Evolutionary conservation across 2,888 invertebrate genomes (phyloP).

Genomic region (Hedychridium roseum): DNA sequence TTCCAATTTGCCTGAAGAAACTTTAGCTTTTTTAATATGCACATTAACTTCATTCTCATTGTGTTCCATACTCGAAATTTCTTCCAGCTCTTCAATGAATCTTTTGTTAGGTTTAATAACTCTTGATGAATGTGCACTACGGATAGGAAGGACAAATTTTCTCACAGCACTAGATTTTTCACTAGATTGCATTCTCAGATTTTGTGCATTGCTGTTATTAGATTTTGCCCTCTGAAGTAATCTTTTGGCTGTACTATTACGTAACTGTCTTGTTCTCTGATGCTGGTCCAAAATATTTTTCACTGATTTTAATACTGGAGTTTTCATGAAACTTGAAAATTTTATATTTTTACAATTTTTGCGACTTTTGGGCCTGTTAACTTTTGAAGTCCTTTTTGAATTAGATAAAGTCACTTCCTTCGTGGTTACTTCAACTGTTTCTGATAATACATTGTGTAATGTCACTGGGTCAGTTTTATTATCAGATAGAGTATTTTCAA

Average conservation of each 20-base stretch:
- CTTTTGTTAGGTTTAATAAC: slow-evolving; percentile 89
- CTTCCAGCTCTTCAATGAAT: slow-evolving; percentile 76
- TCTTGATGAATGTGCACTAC: slow-evolving; percentile 85
- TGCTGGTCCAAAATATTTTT: slow-evolving; percentile 58
- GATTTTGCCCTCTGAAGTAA: slow-evolving; percentile 57
- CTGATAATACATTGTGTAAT: slow-evolving; percentile 15
- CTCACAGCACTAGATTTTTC: slow-evolving; percentile 62
- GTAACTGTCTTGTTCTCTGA: slow-evolving; percentile 55
- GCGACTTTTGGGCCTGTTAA: slow-evolving; percentile 32
- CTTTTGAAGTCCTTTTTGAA: slow-evolving; percentile 29
- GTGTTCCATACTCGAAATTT: slow-evolving; percentile 52
- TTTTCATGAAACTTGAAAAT: slow-evolving; percentile 44
- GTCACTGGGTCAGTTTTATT: slow-evolving; percentile 29
- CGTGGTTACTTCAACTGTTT: slow-evolving; percentile 14
- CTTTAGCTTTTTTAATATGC: slow-evolving; percentile 50
- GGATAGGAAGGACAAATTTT: slow-evolving; percentile 80
- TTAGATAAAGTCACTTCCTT: slow-evolving; percentile 20
- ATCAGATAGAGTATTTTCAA: slow-evolving; percentile 28
- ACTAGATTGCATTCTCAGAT: slow-evolving; percentile 41
- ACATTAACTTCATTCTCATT: slow-evolving; percentile 44
- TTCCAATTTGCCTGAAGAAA: slow-evolving; percentile 32
- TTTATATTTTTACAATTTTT: slow-evolving; percentile 42
- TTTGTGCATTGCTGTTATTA: slow-evolving; percentile 39
- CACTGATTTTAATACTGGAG: slow-evolving; percentile 55
- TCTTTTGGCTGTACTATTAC: slow-evolving; percentile 58